Evolutionary conservation across 2,797 vertebrate genomes (phyloP).

Genomic region (Rhinoraja longicauda): DNA sequence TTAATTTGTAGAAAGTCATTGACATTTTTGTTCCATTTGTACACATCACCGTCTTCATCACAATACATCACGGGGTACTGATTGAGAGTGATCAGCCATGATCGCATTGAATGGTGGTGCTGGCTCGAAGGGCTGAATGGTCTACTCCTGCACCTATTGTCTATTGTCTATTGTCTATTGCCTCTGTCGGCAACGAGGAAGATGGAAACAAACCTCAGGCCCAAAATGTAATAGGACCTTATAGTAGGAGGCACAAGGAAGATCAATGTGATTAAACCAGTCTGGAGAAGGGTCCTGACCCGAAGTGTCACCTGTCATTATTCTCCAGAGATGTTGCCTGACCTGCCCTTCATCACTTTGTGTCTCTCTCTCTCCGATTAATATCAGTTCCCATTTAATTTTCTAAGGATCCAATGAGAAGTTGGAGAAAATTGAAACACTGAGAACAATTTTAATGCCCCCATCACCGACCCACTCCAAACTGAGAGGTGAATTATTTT

Average conservation of each 20-base stretch:
- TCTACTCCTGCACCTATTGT: too few species aligned
- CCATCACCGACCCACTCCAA: neutral
- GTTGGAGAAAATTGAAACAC: neutral
- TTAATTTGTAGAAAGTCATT: neutral
- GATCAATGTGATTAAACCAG: neutral
- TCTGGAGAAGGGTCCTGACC: too few species aligned
- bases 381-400: conserved; percentile 3
- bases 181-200: neutral
- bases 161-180: too few species aligned
- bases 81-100: too few species aligned
- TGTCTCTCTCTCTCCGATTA: too few species aligned
- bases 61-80: too few species aligned
- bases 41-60: too few species aligned
- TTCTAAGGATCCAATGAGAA: neutral
- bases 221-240: conserved; percentile 41
- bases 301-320: too few species aligned
- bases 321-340: too few species aligned
- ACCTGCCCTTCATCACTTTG: too few species aligned
- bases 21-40: neutral
- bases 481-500: neutral
- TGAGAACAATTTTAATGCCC: neutral
- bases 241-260: neutral
- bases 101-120: too few species aligned
- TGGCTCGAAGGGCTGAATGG: too few species aligned
- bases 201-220: conserved; percentile 45